These are phyloP conservation scores for Apamea epomidion DNA, from an alignment of 2,888 invertebrate species.

Conservation along the genomic window DNA sequence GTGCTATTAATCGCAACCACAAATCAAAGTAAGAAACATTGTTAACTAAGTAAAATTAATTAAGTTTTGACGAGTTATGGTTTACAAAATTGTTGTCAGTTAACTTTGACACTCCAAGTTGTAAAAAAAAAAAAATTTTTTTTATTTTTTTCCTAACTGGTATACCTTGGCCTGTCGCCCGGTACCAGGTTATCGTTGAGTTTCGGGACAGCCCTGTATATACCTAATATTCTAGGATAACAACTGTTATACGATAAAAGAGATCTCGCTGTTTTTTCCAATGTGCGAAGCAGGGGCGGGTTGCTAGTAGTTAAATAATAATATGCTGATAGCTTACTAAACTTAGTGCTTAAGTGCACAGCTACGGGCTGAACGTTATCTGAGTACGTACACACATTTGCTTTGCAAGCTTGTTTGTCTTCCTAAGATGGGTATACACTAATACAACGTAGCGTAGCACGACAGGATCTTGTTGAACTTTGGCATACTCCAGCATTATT, in stretches of 20 bases:
- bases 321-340: constrained; percentile 24
- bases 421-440: constrained; percentile 23
- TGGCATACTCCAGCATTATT: constrained; percentile 10
- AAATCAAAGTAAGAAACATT: too few species aligned
- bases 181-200: too few species aligned
- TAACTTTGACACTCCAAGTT: too few species aligned
- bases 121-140: too few species aligned
- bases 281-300: not conserved
- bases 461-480: constrained; percentile 20
- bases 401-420: constrained; percentile 23
- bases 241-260: not conserved
- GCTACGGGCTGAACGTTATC: constrained; percentile 31
- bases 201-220: too few species aligned
- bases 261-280: not conserved
- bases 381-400: constrained; percentile 38
- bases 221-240: not conserved
- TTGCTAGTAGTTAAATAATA: not conserved
- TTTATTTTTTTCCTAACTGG: too few species aligned
- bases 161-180: too few species aligned
- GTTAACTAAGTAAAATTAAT: too few species aligned
- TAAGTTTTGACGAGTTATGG: too few species aligned
- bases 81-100: too few species aligned
- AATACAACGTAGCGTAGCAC: not conserved
- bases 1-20: too few species aligned
- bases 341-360: constrained; percentile 34